These are phyloP conservation scores for Marmota flaviventris DNA, from an alignment of 2,113 vertebrate genomes.

Conservation along the genomic window DNA sequence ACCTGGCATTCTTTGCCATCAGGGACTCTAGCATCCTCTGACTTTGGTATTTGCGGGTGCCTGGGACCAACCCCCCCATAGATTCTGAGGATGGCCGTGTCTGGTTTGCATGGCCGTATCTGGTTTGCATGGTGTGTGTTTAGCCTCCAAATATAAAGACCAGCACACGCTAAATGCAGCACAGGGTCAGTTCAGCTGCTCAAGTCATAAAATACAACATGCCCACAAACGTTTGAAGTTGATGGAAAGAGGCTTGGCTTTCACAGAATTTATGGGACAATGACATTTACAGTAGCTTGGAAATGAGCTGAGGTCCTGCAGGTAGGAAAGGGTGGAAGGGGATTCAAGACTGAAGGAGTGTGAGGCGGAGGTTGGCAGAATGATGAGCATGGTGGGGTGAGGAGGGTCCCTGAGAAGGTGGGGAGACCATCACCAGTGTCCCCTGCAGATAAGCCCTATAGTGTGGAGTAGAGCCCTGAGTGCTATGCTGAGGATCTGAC, in stretches of 20 bases:
- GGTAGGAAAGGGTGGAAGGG: background rate
- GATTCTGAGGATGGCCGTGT: background rate
- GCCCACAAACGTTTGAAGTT: background rate
- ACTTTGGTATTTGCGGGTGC: background rate
- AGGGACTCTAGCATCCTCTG: background rate
- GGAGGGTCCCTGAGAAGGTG: background rate
- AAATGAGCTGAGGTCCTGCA: background rate
- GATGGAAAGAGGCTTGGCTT: background rate
- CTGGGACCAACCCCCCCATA: background rate
- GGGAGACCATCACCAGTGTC: background rate
- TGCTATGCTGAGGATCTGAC: no score
- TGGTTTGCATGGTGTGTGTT: background rate
- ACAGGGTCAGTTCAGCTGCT: background rate
- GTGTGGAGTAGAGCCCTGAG: no score
- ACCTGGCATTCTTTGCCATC: background rate
- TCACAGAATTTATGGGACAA: background rate
- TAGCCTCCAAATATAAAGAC: background rate
- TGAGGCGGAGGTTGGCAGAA: rapidly evolving
- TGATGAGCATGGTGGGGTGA: no score
- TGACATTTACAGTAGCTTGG: background rate
- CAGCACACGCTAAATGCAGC: background rate
- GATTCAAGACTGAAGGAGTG: background rate
- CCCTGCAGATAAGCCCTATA: background rate
- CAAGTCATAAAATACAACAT: background rate
- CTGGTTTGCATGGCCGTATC: background rate